Evolutionary conservation across 2,888 invertebrate genomes (phyloP), one percentile per base, ranked within the genome.

Genomic region (Pecten maximus): DNA sequence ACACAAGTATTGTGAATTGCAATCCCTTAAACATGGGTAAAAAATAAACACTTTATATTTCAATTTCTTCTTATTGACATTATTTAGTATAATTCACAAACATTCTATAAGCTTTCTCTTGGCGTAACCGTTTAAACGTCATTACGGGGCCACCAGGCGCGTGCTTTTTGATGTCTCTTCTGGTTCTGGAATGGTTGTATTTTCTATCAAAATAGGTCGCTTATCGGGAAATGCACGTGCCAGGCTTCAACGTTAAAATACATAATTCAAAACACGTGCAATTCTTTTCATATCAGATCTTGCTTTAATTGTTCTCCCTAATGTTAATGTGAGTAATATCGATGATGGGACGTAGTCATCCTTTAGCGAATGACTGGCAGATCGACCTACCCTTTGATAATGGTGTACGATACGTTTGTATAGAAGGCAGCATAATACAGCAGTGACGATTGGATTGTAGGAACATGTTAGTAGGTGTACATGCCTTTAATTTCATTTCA

Each of bases 231-330:
- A 8, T 74, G 15, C 74, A 74, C 74, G 74, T 74, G 74, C 6
- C 74, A n/a, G 74, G 2, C 4, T 74, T 35, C 23, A n/a, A 23
- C 23, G n/a, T 60, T n/a, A n/a, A 23, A 35, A 35, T 12, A 74
- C 74, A 74, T 74, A 74, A 74, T 74, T 74, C 74, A 35, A 74
- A 74, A 12, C 74, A 74, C 74, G 28, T 74, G 28, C 74, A 28
- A 35, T 35, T 74, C 35, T 74, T 12, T 74, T 2, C 74, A 74
- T 74, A 35, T 74, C 74, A 23, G 74, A 35, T 74, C 74, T 35
- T 28, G 35, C 23, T 60, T 23, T 60, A 60, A 60, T 60, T n/a
- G 60, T 35, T 6, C 74, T 6, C 74, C 12, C 35, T 74, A 74
- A 74, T 28, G 74, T 35, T 74, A 74, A 74, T 74, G 23, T 23